Percentiles rank a stretch among this genome's conserved stretches.
Conservation (phyloP, 2,888 invertebrate species). For the Mycalesis mineus region DNA sequence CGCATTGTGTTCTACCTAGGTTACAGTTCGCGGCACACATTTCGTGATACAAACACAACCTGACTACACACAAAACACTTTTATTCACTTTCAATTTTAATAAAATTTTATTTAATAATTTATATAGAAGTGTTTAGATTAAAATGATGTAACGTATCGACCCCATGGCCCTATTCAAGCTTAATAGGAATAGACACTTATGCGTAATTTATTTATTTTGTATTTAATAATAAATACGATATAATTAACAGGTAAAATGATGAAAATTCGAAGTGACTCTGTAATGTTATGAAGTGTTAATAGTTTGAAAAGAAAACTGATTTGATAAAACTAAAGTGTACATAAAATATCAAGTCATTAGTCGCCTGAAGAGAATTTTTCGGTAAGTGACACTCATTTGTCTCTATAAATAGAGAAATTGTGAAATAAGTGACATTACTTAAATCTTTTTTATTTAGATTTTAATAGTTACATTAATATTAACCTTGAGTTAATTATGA, state of each 20-base stretch:
- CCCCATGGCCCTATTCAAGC: too few relatives aligned
- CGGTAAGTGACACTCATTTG: slow-evolving; percentile 58
- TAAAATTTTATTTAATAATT: too few relatives aligned
- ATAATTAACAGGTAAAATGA: slow-evolving; percentile 12
- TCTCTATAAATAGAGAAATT: too few relatives aligned
- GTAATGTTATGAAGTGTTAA: slow-evolving; percentile 24
- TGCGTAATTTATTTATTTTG: neutral
- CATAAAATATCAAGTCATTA: slow-evolving; percentile 73
- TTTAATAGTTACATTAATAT: neutral
- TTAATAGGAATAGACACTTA: neutral
- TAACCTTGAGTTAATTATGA: neutral
- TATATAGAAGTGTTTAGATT: too few relatives aligned
- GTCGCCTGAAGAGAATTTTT: slow-evolving; percentile 76
- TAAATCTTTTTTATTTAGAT: neutral
- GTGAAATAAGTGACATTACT: neutral
- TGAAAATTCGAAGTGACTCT: slow-evolving; percentile 21
- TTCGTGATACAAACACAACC: neutral
- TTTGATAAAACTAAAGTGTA: slow-evolving; percentile 48
- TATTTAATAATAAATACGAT: too few relatives aligned
- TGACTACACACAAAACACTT: neutral
- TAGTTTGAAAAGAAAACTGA: slow-evolving; percentile 25
- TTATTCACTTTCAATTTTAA: too few relatives aligned
- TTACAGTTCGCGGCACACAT: slow-evolving; percentile 13
- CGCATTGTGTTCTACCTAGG: slow-evolving; percentile 10
- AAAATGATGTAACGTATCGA: too few relatives aligned